A percentile compares a stretch with the other conserved stretches of the same genome.
Evolutionary conservation across 92 coral and sea anemone species (phyloP).

Genomic region (Phymanthus crucifer): DNA sequence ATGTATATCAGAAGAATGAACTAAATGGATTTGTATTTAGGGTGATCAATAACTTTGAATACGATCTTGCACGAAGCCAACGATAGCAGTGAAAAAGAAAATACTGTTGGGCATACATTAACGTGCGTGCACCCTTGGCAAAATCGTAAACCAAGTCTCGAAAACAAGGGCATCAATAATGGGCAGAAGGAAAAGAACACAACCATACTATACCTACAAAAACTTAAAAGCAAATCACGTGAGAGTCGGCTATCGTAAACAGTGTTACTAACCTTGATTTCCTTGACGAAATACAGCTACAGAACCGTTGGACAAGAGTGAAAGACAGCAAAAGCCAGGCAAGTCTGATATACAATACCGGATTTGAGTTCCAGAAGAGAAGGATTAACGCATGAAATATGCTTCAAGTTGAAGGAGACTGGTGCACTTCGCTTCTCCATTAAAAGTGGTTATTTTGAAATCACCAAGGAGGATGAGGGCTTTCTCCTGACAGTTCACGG

Average conservation of each 20-base stretch:
- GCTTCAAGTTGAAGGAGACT: no score
- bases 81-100: background rate
- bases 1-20: no score
- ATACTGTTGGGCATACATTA: no score
- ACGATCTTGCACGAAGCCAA: background rate
- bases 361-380: no score
- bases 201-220: background rate
- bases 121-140: no score
- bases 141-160: no score
- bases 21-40: background rate
- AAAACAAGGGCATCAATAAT: background rate
- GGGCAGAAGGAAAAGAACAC: background rate
- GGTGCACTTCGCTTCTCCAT: no score
- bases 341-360: no score
- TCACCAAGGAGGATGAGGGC: background rate
- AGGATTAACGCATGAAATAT: no score
- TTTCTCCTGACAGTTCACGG: background rate
- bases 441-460: constrained; percentile 3
- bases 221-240: background rate
- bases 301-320: background rate
- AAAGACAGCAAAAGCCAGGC: no score
- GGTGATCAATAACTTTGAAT: constrained; percentile 3
- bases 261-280: background rate
- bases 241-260: background rate
- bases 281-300: background rate